Evolutionary conservation across 2,797 vertebrate genomes (phyloP).

Genomic region (Chloroceryle inda): DNA sequence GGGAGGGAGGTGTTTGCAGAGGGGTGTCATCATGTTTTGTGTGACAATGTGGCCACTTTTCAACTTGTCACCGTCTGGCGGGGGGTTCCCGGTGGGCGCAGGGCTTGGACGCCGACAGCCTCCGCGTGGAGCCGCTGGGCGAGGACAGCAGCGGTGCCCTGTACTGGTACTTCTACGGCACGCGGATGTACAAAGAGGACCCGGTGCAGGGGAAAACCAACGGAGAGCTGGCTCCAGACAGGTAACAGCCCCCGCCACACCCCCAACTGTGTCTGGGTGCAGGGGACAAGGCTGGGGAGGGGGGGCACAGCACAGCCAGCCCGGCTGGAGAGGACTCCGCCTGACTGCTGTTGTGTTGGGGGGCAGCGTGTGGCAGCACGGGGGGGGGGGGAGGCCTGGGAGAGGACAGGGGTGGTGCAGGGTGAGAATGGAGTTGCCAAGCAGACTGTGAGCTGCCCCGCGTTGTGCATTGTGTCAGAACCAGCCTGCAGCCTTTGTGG

Average conservation of each 20-base stretch:
- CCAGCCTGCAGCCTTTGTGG: slow-evolving; percentile 54
- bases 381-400: neutral
- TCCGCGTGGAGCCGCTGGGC: slow-evolving; percentile 95
- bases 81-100: slow-evolving; percentile 61
- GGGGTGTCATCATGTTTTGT: slow-evolving; percentile 47
- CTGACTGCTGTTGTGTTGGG: neutral
- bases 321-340: neutral
- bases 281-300: neutral
- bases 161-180: slow-evolving; percentile 99
- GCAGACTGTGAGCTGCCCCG: neutral
- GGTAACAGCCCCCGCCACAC: slow-evolving; percentile 70
- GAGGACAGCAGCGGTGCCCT: slow-evolving; percentile 93
- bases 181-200: slow-evolving; percentile 97
- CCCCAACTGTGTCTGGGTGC: neutral
- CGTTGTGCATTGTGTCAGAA: neutral
- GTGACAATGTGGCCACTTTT: slow-evolving; percentile 66
- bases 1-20: slow-evolving; percentile 1
- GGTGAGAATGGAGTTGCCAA: slow-evolving; percentile 23
- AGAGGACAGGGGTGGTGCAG: neutral
- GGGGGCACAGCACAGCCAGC: neutral
- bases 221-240: slow-evolving; percentile 76
- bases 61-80: slow-evolving; percentile 55
- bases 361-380: neutral
- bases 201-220: slow-evolving; percentile 77
- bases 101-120: slow-evolving; percentile 95